These are phyloP conservation scores for Sebastiscus tertius DNA, from an alignment of 2,797 vertebrate genomes.

Conservation along the genomic window DNA sequence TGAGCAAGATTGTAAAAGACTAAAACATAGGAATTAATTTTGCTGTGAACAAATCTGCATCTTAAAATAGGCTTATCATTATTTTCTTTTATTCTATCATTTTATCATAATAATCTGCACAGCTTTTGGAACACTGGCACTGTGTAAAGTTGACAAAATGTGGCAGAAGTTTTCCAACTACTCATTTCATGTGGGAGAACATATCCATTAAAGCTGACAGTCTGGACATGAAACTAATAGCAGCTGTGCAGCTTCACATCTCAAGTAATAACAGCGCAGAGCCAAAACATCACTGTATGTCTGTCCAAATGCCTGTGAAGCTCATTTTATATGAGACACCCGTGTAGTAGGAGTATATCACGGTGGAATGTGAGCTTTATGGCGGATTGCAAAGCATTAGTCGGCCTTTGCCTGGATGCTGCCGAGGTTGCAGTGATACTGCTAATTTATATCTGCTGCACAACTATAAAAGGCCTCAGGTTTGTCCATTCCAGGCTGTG, in stretches of 20 bases:
- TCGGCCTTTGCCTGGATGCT: conserved; percentile 56
- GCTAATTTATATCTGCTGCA: conserved; percentile 71
- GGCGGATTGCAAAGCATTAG: conserved; percentile 54
- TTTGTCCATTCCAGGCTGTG: conserved; percentile 54
- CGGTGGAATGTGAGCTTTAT: conserved; percentile 53
- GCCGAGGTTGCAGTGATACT: conserved; percentile 37
- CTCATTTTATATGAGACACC: conserved; percentile 58
- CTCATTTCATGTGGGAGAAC: conserved; percentile 56
- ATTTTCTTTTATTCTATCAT: background rate
- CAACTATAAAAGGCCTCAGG: conserved; percentile 60
- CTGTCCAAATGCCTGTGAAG: conserved; percentile 54
- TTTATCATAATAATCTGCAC: conserved; percentile 8
- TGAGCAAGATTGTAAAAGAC: background rate
- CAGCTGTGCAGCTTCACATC: conserved; percentile 63
- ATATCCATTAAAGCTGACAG: conserved; percentile 63
- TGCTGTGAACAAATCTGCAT: background rate
- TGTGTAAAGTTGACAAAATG: conserved; percentile 39
- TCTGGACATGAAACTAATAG: conserved; percentile 55
- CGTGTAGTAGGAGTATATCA: conserved; percentile 47
- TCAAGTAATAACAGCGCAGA: conserved; percentile 58
- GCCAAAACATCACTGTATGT: conserved; percentile 60
- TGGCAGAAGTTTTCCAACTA: conserved; percentile 47
- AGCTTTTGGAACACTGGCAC: background rate
- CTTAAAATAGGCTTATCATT: background rate
- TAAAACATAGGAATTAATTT: background rate